Evolutionary conservation across 2,113 vertebrate genomes (phyloP), one percentile per base, ranked within the genome.

Genomic region (Lophotis ruficrista): DNA sequence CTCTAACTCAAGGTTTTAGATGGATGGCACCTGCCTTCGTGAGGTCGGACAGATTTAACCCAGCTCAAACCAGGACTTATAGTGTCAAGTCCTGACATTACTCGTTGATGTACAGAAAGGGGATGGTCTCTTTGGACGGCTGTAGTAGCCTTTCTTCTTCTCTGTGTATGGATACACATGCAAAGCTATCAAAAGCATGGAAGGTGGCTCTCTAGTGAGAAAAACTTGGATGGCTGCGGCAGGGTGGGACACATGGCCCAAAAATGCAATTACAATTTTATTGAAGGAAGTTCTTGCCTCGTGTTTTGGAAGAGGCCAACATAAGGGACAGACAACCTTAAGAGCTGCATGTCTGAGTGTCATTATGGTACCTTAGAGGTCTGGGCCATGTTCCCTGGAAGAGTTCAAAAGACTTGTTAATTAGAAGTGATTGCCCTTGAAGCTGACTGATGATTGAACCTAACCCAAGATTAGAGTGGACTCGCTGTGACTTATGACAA

Each of bases 381-480:
- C 41, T 65, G 82, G 48, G 37, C 45, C 54, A 20, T 2, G 1
- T 65, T 87, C 58, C 35, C 50, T 88, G 62, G 69, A 85, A 81
- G 51, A 92, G 53, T 93, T 94, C 78, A 92, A 94, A 92, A 84
- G 68, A 38, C 72, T 79, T 71, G 27, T 60, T 95, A 93, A 92
- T 95, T 90, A 92, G 56, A 41, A 84, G 60, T 57, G 85, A 90
- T 68, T 89, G 72, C 43, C 43, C 76, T 90, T 84, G 76, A 96
- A 92, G 68, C 60, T 92, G 47, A 66, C 82, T 93, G 88, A 54
- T 51, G 73, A 83, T 37, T 81, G 85, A 86, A 75, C 76, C 68
- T 86, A 93, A 38, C 33, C 48, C 43, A 41, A 68, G 71, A 70
- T 48, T 14, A 77, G 66, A 79, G 54, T 33, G 73, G 85, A 81